Evolutionary conservation across 1,140 invertebrate genomes (phyloP), one percentile per base, ranked within the genome.

Genomic region (Goniozus legneri): DNA sequence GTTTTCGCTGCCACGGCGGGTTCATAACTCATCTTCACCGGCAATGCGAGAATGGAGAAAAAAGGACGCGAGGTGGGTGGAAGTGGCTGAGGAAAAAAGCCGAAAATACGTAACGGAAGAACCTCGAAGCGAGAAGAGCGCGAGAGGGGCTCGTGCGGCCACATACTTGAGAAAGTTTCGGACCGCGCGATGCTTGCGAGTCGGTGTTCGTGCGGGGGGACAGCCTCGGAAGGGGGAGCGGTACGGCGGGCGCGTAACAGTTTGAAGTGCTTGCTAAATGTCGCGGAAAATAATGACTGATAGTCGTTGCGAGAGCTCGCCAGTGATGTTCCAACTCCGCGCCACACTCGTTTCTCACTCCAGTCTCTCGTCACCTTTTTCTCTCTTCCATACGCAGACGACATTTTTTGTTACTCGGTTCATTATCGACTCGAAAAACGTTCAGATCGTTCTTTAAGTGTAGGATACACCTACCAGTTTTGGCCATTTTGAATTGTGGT

Each of bases 241-340:
- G 24, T 6, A 27, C 4, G 49, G 62, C 61, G 67, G 62, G 68
- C 65, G 69, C 62, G 64, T 72, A 75, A 64, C 68, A 67, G 64
- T 74, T 74, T 72, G 64, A 71, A 71, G 70, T 65, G 66, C 60
- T 60, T 70, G 72, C 70, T 75, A 75, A 75, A 75, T 74, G 72
- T 75, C 73, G 69, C 58, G 71, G 72, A 75, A 75, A 75, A 75
- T 74, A 75, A 75, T 75, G 70, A 75, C 69, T 72, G 70, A 75
- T 75, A 62, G 66, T 67, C 56, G 55, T 52, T 50, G 44, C 52
- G 46, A 40, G 51, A 31, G 15, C 44, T 34, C 21, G 18, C 38
- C 42, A 45, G 48, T 24, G 35, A 35, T 31, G 30, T 27, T 27
- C 55, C 43, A 24, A 44, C 19, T 39, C 21, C 46, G 14, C 19